Evolutionary conservation across 2,797 vertebrate genomes (phyloP), one percentile per base, ranked within the genome.

Genomic region (Crypturellus tataupa): DNA sequence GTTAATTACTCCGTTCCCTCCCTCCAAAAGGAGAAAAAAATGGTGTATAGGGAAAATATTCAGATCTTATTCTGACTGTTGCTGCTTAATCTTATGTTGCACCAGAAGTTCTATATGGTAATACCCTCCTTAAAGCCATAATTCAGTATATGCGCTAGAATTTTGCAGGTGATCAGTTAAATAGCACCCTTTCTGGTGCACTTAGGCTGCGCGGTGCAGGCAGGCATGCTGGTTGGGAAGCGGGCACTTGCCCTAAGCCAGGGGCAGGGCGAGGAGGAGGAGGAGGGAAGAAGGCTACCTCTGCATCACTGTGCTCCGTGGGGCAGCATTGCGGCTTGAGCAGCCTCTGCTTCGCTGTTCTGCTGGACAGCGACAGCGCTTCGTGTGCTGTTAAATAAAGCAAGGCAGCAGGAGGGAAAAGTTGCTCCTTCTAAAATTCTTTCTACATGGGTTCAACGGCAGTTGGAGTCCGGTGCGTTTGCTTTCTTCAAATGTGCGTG

Each of bases 331-430:
- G 47, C 10, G 11, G 21, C 47, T 47, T 10, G 82, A 58, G 89
- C 77, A 47, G 55, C 33, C 47, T 95, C 78, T 96, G 85, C 94
- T 96, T 96, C 93, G 94, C 94, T 92, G 63, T 94, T 93, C 96
- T 94, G 94, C 94, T 94, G 65, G 42, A 18, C 42, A 97, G 96
- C 77, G 82, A n/a, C 81, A 95, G 84, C 42, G 44, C 87, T 94
- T 82, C 31, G 17, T 72, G 80, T 91, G 90, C 87, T 3, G 8
- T 81, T 93, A 86, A 83, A 65, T 92, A 92, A 90, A 87, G 67
- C 35, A 93, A 88, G 85, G 67, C 35, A 58, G 59, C 39, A 64
- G 53, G 86, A 76, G 60, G 85, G 94, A 33, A 84, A 60, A 84
- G 49, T 81, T 65, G 31, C 51, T 85, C 87, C 44, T 80, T 59